These are phyloP conservation scores for Athalia circularis DNA, from an alignment of 2,888 invertebrate genomes.

Conservation along the genomic window DNA sequence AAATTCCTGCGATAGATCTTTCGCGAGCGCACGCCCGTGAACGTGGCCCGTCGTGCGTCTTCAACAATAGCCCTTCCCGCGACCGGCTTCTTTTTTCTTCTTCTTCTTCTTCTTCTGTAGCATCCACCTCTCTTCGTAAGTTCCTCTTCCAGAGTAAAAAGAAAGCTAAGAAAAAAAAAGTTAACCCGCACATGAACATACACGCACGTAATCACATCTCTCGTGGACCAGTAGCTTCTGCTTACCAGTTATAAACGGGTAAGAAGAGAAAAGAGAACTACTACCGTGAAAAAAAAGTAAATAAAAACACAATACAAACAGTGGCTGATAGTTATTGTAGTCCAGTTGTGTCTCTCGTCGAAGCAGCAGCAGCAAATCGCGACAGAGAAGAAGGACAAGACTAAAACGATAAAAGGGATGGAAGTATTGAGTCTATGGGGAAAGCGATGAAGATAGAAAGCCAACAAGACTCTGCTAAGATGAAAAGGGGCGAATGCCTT, in stretches of 20 bases:
- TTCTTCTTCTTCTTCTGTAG: background rate
- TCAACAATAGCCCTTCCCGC: slow-evolving; percentile 65
- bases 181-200: too few species aligned
- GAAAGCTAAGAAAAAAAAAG: background rate
- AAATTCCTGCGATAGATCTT: slow-evolving; percentile 70
- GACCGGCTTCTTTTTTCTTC: slow-evolving; percentile 56
- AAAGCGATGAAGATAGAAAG: slow-evolving; percentile 45
- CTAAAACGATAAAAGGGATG: slow-evolving; percentile 51
- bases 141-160: too few species aligned
- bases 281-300: slow-evolving; percentile 54
- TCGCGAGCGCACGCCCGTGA: slow-evolving; percentile 51
- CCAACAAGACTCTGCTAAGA: slow-evolving; percentile 23
- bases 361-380: slow-evolving; percentile 51
- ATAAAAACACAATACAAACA: slow-evolving; percentile 64
- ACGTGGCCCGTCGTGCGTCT: slow-evolving; percentile 59
- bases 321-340: slow-evolving; percentile 70
- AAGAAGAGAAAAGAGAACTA: background rate
- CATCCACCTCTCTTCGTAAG: too few species aligned
- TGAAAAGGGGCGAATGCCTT: slow-evolving; percentile 39
- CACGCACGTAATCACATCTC: too few species aligned
- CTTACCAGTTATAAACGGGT: too few species aligned
- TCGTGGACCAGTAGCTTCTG: too few species aligned
- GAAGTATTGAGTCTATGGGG: slow-evolving; percentile 37
- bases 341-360: slow-evolving; percentile 39
- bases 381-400: slow-evolving; percentile 39